Base-by-base conservation (phyloP, 2,113 vertebrate genomes). In the Candoia aspera region DNA sequence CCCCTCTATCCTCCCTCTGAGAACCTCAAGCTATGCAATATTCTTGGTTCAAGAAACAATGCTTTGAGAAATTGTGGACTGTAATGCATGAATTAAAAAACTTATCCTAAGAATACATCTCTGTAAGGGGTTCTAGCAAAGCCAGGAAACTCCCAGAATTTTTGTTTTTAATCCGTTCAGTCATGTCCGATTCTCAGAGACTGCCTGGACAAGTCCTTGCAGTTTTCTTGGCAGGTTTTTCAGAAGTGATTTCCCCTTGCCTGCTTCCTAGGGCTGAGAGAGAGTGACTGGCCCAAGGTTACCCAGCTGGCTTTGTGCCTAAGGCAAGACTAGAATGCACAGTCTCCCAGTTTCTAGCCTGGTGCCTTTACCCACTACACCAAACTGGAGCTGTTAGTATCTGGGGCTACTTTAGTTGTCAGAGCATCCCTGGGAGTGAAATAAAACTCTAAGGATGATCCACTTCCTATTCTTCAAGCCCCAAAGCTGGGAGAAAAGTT, bases 11-110 rank as follows among this genome's bases (percentile, higher is more conserved):
- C 21, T 92, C 33, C 49, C 55, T 60, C 2, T 53, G 37, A 15
- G 19, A 84, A 19, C n/a, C 87, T 62, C 68, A 84, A 53, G 29
- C 33, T 57, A 54, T 29, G 37, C 5, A 58, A 8, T 60, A 84
- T 24, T 11, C 33, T 73, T 3, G 8, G 33, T 84, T 79, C 23
- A 57, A 53, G 26, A 23, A 83, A 37, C n/a, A 9, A 6, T 84
- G 37, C 29, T 58, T 62, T 33, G 12, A 55, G 9, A 58, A 79
- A 58, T n/a, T 53, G n/a, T 85, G 54, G 11, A 88, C 21, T n/a
- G 9, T 37, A 89, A 87, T 91, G 37, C 26, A 87, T 19, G 90
- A 88, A 91, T 87, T 17, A n/a, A 46, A 95, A 89, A 42, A 62
- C 9, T 87, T 59, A 2, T 42, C 26, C n/a, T 85, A 53, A 90